Evolutionary conservation across 2,113 vertebrate species (phyloP).

Genomic region (Hypomesus transpacificus): DNA sequence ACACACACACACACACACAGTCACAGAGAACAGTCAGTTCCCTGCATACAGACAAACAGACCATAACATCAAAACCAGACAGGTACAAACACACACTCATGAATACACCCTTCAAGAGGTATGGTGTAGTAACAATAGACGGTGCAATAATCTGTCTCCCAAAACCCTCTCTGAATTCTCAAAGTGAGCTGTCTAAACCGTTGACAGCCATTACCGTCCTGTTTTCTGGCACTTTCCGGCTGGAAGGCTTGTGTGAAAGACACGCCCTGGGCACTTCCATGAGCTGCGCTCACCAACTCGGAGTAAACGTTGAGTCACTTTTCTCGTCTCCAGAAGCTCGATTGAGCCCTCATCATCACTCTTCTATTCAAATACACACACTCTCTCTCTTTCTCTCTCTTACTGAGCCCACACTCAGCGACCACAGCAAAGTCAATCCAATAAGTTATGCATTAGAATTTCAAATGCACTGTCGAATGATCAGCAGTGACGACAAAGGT

Average conservation of each 20-base stretch:
- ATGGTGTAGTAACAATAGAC: background rate
- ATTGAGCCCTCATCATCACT: slow-evolving; percentile 3
- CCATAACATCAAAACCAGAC: too few relatives aligned
- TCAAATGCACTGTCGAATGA: slow-evolving; percentile 9
- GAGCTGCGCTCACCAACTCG: slow-evolving; percentile 7
- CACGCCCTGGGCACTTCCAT: slow-evolving; percentile 2
- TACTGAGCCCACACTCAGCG: background rate
- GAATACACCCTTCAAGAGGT: background rate
- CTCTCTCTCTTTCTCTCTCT: background rate
- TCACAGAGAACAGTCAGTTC: background rate
- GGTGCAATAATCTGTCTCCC: background rate
- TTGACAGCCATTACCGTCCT: background rate
- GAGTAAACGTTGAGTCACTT: background rate
- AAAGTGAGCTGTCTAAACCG: slow-evolving; percentile 6
- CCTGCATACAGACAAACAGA: too few relatives aligned
- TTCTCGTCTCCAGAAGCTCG: background rate
- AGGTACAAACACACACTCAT: background rate
- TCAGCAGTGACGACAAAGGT: background rate
- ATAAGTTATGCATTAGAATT: background rate
- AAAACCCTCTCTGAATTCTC: background rate
- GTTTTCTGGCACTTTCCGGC: background rate
- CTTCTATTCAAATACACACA: slow-evolving; percentile 15
- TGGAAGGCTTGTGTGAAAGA: slow-evolving; percentile 6
- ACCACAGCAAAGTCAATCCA: slow-evolving; percentile 1
- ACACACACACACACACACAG: background rate